A percentile compares a stretch with the other conserved stretches of the same genome.
Conservation (phyloP, 2,113 vertebrate species). For the Microtus richardsoni region DNA sequence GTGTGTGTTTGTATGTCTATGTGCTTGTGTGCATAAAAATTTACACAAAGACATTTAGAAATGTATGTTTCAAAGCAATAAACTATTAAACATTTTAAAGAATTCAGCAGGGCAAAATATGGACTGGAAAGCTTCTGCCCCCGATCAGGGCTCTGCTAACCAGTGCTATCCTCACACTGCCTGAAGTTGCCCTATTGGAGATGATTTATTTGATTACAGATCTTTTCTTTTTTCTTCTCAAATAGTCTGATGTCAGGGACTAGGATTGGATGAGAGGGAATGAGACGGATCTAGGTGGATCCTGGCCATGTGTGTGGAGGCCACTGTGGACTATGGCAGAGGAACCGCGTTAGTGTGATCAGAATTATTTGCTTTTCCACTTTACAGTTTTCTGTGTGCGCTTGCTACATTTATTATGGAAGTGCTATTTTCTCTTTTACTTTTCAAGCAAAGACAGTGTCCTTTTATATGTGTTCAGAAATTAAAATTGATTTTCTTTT, state of each 20-base stretch:
- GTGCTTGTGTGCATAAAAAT: neutral
- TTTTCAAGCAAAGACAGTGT: slow-evolving; percentile 43
- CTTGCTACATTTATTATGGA: neutral
- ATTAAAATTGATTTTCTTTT: slow-evolving; percentile 48
- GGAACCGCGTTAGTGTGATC: neutral
- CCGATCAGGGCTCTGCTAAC: neutral
- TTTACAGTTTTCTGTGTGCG: neutral
- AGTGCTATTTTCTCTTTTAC: neutral
- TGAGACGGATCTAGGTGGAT: neutral
- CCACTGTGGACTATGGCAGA: neutral
- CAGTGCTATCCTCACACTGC: neutral
- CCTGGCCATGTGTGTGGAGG: neutral
- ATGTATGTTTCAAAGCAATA: slow-evolving; percentile 31
- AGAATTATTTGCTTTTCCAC: neutral
- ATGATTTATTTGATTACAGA: slow-evolving; percentile 10
- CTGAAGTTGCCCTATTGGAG: neutral
- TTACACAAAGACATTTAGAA: neutral
- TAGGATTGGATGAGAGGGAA: neutral
- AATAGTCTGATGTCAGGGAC: neutral
- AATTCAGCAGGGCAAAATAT: neutral
- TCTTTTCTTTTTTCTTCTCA: neutral
- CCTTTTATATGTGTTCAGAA: slow-evolving; percentile 42
- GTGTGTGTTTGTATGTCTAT: neutral
- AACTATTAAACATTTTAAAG: neutral
- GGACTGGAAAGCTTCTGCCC: neutral